Conservation (phyloP, 2,797 vertebrate genomes). For the Pelobates cultripes region DNA sequence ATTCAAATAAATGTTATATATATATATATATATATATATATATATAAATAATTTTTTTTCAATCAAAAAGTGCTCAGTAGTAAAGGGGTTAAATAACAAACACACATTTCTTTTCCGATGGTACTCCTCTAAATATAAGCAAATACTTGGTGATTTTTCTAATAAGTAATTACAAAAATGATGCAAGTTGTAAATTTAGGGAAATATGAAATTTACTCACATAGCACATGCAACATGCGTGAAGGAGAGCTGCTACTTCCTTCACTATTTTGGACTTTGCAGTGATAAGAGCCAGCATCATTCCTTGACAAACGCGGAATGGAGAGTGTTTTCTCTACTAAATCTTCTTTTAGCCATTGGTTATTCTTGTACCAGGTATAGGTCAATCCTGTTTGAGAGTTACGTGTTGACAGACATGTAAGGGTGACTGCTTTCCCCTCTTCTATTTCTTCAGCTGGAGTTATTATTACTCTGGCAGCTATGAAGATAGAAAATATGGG, state of each 20-base stretch:
- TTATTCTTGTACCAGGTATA: constrained; percentile 68
- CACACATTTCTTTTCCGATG: too few relatives aligned
- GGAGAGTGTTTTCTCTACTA: constrained; percentile 13
- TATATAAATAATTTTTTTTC: too few relatives aligned
- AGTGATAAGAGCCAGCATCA: constrained; percentile 64
- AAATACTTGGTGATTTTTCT: too few relatives aligned
- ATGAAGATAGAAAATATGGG: constrained; percentile 1
- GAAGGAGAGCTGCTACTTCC: constrained; percentile 19
- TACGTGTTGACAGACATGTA: constrained; percentile 60
- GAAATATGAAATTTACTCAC: constrained; percentile 59
- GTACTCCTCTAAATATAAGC: too few relatives aligned
- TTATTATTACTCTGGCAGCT: constrained; percentile 62
- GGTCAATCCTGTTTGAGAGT: fast-evolving
- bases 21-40: too few relatives aligned
- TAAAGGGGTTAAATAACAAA: too few relatives aligned
- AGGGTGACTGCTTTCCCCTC: constrained; percentile 66
- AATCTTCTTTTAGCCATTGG: constrained; percentile 54
- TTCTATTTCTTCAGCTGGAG: constrained; percentile 58
- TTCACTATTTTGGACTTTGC: constrained; percentile 26
- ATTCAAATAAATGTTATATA: too few relatives aligned
- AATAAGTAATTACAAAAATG: too few relatives aligned
- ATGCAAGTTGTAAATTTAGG: neutral
- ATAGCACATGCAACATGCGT: constrained; percentile 58
- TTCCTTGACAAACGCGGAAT: constrained; percentile 10
- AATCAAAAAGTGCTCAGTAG: too few relatives aligned